Evolutionary conservation across 2,797 vertebrate genomes (phyloP).

Genomic region (Sebastes minor): DNA sequence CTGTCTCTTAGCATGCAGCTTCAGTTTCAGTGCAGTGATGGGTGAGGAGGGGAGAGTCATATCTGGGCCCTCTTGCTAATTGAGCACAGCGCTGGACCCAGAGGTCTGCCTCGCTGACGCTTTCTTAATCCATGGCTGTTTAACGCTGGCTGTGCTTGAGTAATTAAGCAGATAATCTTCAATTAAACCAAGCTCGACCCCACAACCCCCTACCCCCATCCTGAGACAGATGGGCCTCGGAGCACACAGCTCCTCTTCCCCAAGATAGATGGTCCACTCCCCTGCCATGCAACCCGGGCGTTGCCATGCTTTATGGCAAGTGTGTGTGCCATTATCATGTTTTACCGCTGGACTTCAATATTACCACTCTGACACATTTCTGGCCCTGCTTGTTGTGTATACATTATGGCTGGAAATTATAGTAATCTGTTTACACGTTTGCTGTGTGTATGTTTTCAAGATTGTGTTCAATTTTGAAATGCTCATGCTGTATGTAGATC

Average conservation of each 20-base stretch:
- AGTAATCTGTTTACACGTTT: background rate
- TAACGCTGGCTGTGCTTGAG: constrained; percentile 81
- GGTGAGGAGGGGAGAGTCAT: constrained; percentile 55
- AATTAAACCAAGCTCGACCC: constrained; percentile 81
- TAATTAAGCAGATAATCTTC: constrained; percentile 88
- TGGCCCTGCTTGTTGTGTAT: constrained; percentile 7
- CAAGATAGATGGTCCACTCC: constrained; percentile 71
- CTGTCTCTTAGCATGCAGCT: constrained; percentile 68
- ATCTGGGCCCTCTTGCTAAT: constrained; percentile 76
- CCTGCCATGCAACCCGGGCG: constrained; percentile 43
- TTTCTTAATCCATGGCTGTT: constrained; percentile 80
- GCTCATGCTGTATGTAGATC: background rate
- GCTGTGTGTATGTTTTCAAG: background rate
- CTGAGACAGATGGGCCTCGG: constrained; percentile 70
- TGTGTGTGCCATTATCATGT: constrained; percentile 38
- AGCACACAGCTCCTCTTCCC: constrained; percentile 52
- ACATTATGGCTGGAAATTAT: background rate
- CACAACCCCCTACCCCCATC: constrained; percentile 58
- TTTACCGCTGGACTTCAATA: constrained; percentile 38
- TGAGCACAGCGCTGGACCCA: constrained; percentile 74
- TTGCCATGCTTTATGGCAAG: constrained; percentile 52
- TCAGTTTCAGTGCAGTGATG: constrained; percentile 50
- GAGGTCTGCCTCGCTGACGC: constrained; percentile 74
- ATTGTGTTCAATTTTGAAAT: background rate
- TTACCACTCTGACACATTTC: constrained; percentile 34